These are phyloP conservation scores for Anthopleura xanthogrammica DNA, from an alignment of 92 coral and sea anemone genomes.

Conservation along the genomic window DNA sequence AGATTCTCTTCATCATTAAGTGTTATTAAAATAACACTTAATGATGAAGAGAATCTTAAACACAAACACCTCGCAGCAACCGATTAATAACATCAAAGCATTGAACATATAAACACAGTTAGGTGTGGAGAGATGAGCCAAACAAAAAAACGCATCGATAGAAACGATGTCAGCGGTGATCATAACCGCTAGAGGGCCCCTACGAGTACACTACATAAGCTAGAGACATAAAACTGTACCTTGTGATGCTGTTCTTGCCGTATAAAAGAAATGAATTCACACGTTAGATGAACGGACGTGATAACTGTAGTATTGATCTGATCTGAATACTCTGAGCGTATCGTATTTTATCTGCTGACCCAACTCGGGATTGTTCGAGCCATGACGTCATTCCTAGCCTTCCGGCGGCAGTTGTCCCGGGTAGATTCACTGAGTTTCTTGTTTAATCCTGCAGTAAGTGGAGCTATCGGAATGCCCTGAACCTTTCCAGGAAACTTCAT, in stretches of 20 bases:
- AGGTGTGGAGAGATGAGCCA: background rate
- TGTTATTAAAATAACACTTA: background rate
- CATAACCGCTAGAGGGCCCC: too few species aligned
- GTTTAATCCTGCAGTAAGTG: background rate
- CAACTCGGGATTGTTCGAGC: background rate
- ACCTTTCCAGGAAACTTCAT: too few species aligned
- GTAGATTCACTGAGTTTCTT: background rate
- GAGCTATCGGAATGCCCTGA: background rate
- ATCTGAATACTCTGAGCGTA: background rate
- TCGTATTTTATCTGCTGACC: constrained; percentile 5
- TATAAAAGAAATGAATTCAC: background rate
- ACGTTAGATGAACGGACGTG: background rate
- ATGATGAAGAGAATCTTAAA: too few species aligned
- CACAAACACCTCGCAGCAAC: background rate
- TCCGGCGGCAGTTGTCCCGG: background rate
- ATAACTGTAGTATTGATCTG: background rate
- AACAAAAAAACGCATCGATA: background rate
- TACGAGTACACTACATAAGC: background rate
- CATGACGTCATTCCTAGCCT: background rate
- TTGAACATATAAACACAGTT: background rate
- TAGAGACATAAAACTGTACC: background rate
- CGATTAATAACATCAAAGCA: background rate
- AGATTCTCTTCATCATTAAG: background rate
- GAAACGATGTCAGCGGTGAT: background rate
- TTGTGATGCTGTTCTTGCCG: background rate